These are phyloP conservation scores for Cottoperca gobio DNA, from an alignment of 2,797 vertebrate species.

Conservation along the genomic window DNA sequence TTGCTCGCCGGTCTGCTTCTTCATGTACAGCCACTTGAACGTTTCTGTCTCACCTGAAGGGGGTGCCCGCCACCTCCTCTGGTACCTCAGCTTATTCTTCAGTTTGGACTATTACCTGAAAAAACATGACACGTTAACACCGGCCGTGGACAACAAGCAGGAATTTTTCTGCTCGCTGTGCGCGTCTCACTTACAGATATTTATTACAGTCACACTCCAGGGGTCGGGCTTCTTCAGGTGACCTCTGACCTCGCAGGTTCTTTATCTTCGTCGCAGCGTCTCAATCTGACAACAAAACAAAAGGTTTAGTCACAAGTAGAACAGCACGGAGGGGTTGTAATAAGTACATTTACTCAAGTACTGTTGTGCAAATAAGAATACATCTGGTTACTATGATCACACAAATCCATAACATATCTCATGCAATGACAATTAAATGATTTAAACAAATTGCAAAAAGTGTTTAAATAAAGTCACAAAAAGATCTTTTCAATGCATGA, in stretches of 20 bases:
- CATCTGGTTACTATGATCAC: too few relatives aligned
- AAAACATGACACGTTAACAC: constrained; percentile 53
- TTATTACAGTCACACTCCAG: constrained; percentile 94
- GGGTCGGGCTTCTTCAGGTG: constrained; percentile 94
- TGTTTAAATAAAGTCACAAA: too few relatives aligned
- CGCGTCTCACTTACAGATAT: constrained; percentile 83
- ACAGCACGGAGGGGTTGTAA: too few relatives aligned
- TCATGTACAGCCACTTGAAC: not conserved
- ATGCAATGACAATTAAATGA: too few relatives aligned
- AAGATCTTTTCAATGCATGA: too few relatives aligned
- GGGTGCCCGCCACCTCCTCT: constrained; percentile 89
- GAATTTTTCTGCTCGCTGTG: not conserved
- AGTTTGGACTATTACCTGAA: constrained; percentile 91
- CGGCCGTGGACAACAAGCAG: too few relatives aligned
- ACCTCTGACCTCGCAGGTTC: constrained; percentile 94
- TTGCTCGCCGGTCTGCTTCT: too few relatives aligned
- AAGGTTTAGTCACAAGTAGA: too few relatives aligned
- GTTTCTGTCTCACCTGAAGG: constrained; percentile 88
- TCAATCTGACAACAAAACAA: constrained; percentile 94
- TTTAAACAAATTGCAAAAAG: too few relatives aligned
- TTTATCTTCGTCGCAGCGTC: constrained; percentile 97
- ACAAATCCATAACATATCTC: too few relatives aligned
- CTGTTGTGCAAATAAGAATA: too few relatives aligned
- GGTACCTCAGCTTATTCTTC: constrained; percentile 89
- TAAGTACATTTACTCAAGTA: too few relatives aligned